Conservation (phyloP, 2,888 invertebrate species). For the Pardosa pseudoannulata region DNA sequence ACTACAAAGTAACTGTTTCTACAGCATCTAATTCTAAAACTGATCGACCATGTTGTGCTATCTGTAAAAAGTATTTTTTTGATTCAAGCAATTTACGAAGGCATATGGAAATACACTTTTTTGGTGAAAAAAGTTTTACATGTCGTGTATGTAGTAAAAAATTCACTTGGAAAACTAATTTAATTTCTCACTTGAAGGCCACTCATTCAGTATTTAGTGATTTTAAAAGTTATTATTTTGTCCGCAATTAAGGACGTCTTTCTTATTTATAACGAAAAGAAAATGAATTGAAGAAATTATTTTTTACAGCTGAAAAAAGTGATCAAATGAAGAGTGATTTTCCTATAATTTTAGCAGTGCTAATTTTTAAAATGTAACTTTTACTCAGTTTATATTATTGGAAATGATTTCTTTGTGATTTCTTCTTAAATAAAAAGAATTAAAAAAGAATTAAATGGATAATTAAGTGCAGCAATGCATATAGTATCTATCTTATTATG, state of each 20-base stretch:
- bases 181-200: background rate
- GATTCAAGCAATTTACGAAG: constrained; percentile 50
- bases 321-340: no score
- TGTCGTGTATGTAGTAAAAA: constrained; percentile 23
- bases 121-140: constrained; percentile 38
- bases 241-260: background rate
- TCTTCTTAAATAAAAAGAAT: no score
- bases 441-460: no score
- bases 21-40: background rate
- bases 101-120: constrained; percentile 63
- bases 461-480: no score
- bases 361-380: no score
- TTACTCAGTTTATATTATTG: no score
- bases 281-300: no score
- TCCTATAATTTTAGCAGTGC: no score
- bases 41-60: constrained; percentile 8
- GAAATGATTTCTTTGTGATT: no score
- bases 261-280: no score
- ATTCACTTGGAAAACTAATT: constrained; percentile 11
- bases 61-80: constrained; percentile 49
- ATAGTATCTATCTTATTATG: no score
- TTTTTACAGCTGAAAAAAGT: no score
- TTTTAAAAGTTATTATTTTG: background rate
- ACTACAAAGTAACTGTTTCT: background rate
- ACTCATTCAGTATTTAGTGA: background rate